Conservation (phyloP, 2,888 invertebrate genomes). For the Hofmannophila pseudospretella region DNA sequence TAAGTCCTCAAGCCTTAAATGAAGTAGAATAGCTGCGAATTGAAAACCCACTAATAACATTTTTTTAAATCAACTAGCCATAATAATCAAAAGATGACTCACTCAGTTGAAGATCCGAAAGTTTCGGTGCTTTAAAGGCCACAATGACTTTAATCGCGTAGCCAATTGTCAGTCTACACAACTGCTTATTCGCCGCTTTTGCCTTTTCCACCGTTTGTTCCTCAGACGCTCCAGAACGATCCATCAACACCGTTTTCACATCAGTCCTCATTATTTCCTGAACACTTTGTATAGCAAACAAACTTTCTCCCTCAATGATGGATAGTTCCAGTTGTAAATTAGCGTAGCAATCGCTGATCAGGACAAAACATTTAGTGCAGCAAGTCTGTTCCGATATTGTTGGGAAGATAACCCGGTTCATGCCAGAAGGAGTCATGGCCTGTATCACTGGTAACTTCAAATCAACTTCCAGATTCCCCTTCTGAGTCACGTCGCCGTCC, state of each 20-base stretch:
- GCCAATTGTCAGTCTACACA: slow-evolving; percentile 54
- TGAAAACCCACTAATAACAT: too few relatives aligned
- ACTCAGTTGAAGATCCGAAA: slow-evolving; percentile 44
- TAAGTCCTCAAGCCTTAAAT: too few relatives aligned
- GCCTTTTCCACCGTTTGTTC: slow-evolving; percentile 32
- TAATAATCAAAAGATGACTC: slow-evolving; percentile 19
- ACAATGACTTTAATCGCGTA: slow-evolving; percentile 58
- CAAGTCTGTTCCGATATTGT: slow-evolving; percentile 41
- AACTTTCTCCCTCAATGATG: slow-evolving; percentile 41
- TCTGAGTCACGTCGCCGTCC: slow-evolving; percentile 46
- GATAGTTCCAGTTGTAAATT: slow-evolving; percentile 55
- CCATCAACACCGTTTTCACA: slow-evolving; percentile 53
- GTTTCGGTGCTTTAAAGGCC: slow-evolving; percentile 49
- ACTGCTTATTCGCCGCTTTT: slow-evolving; percentile 46
- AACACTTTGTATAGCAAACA: slow-evolving; percentile 52
- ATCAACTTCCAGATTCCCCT: slow-evolving; percentile 38
- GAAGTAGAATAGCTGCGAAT: too few relatives aligned
- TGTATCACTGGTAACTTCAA: slow-evolving; percentile 59
- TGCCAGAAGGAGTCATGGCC: slow-evolving; percentile 55
- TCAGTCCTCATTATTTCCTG: slow-evolving; percentile 61
- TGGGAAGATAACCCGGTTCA: slow-evolving; percentile 52
- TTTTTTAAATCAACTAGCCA: too few relatives aligned
- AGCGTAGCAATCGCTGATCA: slow-evolving; percentile 56
- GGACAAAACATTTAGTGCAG: slow-evolving; percentile 46
- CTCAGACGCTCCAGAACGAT: slow-evolving; percentile 36